Conservation (phyloP, 2,113 vertebrate species). For the Microtus ochrogaster region DNA sequence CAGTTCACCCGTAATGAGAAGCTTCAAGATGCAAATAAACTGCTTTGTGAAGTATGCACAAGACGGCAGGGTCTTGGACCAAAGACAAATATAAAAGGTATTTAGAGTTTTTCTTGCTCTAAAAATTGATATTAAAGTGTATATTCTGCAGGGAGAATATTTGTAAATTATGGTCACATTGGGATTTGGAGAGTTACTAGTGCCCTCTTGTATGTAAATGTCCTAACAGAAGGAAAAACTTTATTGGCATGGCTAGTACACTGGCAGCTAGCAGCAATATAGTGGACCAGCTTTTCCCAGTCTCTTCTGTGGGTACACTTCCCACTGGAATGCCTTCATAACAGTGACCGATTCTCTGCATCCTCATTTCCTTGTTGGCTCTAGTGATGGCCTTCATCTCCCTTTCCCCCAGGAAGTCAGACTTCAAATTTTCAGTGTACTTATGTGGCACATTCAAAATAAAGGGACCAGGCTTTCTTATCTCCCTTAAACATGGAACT, state of each 20-base stretch:
- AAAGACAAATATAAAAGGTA: constrained; percentile 87
- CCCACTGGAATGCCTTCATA: neutral
- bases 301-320: neutral
- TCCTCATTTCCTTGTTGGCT: neutral
- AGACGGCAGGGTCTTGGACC: constrained; percentile 84
- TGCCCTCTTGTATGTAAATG: neutral
- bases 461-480: neutral
- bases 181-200: neutral
- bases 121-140: neutral
- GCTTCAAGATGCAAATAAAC: constrained; percentile 92
- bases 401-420: neutral
- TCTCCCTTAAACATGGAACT: neutral
- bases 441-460: neutral
- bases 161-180: neutral
- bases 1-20: constrained; percentile 96
- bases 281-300: neutral
- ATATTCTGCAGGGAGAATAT: neutral
- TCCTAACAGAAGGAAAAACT: neutral
- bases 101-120: neutral
- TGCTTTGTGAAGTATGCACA: constrained; percentile 94
- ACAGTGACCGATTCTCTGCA: neutral
- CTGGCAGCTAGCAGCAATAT: neutral
- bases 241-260: neutral
- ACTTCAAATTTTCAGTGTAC: neutral
- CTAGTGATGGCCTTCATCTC: neutral